Base-by-base conservation (phyloP, 1,140 invertebrate genomes). In the Zaprionus vittiger region DNA sequence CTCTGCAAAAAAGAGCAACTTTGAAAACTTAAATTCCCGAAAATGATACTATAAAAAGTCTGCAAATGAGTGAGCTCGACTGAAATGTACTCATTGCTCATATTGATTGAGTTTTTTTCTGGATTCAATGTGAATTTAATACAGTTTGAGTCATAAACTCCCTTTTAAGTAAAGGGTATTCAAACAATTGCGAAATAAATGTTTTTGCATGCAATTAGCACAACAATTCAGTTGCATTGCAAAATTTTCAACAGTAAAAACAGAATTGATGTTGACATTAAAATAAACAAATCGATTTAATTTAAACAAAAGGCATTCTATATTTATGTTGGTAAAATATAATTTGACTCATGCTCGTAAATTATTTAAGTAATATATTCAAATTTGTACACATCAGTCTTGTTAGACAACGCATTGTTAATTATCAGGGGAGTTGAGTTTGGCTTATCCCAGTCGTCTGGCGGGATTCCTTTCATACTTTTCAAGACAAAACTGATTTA, bases 401-500 rank as follows among this genome's bases (percentile, higher is more conserved):
- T n/a, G 41, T 68, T 59, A 59, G 56, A 28, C 37, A 20, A 17
- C 31, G 14, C 12, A 31, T 17, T 38, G 37, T 54, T 47, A 64
- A 24, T 64, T 63, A n/a, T 60, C 34, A 57, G 17, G 17, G 44
- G 54, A 66, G 31, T 66, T 65, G 22, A 73, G 65, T 57, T 66
- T 73, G 60, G 44, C 41, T 71, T 59, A 70, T 47, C 12, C 22
- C 31, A 28, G 22, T 4, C 4, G 22, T 15, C 34, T 68, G 52
- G 5, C 37, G 54, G 24, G 24, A 68, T 73, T 68, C 47, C 26
- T 31, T 59, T 28, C 26, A 31, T 38, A 34, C 12, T 73, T 59
- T 49, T 20, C 6, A 26, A 68, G 59, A 63, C 17, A 56, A 56
- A 77, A 75, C 60, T 77, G 38, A 77, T 77, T 77, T 77, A 77